Evolutionary conservation across 2,888 invertebrate genomes (phyloP), one percentile per base, ranked within the genome.

Genomic region (Philereme vetulata): DNA sequence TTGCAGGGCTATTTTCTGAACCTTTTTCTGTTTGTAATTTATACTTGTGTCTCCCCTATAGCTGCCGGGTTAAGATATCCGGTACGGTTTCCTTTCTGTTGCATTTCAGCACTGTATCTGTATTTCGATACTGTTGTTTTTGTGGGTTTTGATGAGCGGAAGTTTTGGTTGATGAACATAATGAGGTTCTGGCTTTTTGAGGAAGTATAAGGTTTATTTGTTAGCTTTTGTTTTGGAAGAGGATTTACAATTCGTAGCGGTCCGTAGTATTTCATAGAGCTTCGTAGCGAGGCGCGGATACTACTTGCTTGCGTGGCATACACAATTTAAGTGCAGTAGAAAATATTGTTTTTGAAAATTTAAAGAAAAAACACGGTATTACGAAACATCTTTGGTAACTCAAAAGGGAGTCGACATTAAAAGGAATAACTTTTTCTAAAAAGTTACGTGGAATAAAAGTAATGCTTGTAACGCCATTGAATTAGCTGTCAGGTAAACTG

Each of bases 91-190:
- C 53, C 57, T 53, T 53, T 57, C 50, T 53, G 53, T 48, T 58
- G 62, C 51, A 55, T 55, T 55, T 58, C 51, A 9, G 51, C 55
- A 58, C 58, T 57, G 58, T 58, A 48, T 62, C 48, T 60, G 56
- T 60, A 51, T 56, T 56, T 60, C 45, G 60, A 46, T 50, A 51
- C 55, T 44, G 48, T 56, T 60, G n/a, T 56, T 60, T 60, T 57
- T 54, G 56, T 53, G 51, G 47, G 49, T 46, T 57, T 54, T 57
- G 54, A 62, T 54, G 62, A 62, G 57, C 57, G 62, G 55, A 47
- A 32, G 43, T 48, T 52, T 48, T 34, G 40, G n/a, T 36, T 50
- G 58, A 57, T 54, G 51, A 54, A 33, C 54, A 45, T 58, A 57
- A 62, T 57, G 57, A 58, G 52, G 55, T 49, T 54, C 57, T 45